Percentiles rank a stretch among this genome's conserved stretches.
These are phyloP conservation scores for Erythrocercus mccallii DNA, from an alignment of 2,113 vertebrate genomes.

Conservation along the genomic window DNA sequence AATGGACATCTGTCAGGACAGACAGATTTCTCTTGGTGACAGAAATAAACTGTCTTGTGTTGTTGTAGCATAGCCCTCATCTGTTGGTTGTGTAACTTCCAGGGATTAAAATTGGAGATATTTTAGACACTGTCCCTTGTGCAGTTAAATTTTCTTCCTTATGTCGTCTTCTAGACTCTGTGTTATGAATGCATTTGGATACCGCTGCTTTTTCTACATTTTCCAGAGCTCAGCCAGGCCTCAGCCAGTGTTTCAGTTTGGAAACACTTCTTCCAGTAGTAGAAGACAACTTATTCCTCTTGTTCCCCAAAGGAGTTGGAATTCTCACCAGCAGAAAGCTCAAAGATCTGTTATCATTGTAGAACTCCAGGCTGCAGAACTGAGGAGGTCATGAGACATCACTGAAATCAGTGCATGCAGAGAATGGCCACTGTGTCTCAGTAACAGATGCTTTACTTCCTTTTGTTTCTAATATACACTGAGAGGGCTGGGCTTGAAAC, in stretches of 20 bases:
- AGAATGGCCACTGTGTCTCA: not conserved
- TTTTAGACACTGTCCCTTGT: not conserved
- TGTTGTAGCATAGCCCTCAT: not conserved
- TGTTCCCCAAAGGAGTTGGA: not conserved
- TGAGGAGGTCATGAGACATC: not conserved
- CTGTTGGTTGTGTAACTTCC: not conserved
- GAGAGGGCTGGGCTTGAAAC: not conserved
- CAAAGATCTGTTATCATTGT: not conserved
- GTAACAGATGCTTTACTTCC: not conserved
- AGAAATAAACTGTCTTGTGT: not conserved
- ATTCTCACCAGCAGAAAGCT: not conserved
- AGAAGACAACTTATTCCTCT: not conserved
- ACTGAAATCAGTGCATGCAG: not conserved
- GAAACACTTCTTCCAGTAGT: not conserved
- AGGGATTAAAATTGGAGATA: not conserved
- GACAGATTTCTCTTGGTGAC: not conserved
- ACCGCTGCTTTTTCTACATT: not conserved
- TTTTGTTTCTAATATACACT: not conserved
- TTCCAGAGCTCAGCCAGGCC: not conserved
- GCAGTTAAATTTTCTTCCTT: not conserved
- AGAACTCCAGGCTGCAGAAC: not conserved
- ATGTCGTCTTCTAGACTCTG: not conserved
- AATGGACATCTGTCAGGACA: too few relatives aligned
- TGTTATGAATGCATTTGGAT: not conserved
- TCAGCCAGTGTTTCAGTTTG: not conserved